These are phyloP conservation scores for Bathybates hornii DNA, from an alignment of 2,113 vertebrate species.

Conservation along the genomic window DNA sequence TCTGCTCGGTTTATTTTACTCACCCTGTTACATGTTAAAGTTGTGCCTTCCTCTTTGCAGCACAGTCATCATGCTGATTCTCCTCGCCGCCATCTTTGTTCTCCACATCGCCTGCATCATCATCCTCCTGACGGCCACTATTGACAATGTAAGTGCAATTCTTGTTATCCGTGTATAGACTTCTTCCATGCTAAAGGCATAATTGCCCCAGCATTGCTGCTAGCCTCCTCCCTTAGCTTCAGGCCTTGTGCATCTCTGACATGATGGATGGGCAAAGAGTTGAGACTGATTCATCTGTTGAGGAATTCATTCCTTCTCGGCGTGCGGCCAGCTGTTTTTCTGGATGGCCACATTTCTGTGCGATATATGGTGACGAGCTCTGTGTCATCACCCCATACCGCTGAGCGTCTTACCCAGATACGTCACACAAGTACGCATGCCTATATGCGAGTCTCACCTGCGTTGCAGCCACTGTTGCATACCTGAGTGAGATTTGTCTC, in stretches of 20 bases:
- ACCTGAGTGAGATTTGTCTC: background rate
- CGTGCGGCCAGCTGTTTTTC: background rate
- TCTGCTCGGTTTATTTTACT: background rate
- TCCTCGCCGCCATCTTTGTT: constrained; percentile 64
- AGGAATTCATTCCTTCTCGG: background rate
- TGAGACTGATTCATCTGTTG: background rate
- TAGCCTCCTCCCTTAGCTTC: background rate
- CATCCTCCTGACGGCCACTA: constrained; percentile 60
- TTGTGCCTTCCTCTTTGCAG: constrained; percentile 14
- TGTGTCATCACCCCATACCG: background rate
- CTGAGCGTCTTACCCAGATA: background rate
- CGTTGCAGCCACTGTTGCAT: background rate
- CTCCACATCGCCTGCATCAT: constrained; percentile 60
- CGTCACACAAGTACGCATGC: background rate
- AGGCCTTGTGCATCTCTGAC: background rate
- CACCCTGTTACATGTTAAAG: rapidly evolving
- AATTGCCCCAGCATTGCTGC: background rate
- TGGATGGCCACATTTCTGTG: background rate
- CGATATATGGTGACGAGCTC: background rate
- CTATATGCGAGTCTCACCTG: background rate
- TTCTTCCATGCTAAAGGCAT: background rate
- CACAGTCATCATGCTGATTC: constrained; percentile 65
- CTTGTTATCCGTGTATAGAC: background rate
- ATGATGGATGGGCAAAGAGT: background rate
- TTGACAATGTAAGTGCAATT: constrained; percentile 60